Evolutionary conservation across 2,888 invertebrate genomes (phyloP).

Genomic region (Pollenia amentaria): DNA sequence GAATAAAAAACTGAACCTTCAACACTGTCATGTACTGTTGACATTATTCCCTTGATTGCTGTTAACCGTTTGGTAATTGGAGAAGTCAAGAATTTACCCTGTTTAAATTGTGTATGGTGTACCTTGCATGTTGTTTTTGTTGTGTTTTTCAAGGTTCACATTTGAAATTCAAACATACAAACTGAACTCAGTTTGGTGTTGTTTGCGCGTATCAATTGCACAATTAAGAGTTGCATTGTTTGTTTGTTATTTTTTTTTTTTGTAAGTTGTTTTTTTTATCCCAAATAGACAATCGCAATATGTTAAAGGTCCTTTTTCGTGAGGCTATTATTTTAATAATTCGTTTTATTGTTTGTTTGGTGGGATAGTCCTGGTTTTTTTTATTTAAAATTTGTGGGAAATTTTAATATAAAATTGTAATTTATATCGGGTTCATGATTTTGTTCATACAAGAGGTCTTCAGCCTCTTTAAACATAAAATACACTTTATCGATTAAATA

Average conservation of each 20-base stretch:
- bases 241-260: slow-evolving; percentile 74
- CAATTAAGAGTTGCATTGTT: slow-evolving; percentile 82
- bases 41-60: slow-evolving; percentile 69
- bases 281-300: slow-evolving; percentile 78
- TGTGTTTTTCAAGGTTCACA: slow-evolving; percentile 39
- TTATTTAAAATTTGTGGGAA: slow-evolving; percentile 18
- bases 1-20: slow-evolving; percentile 9
- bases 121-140: too few relatives aligned
- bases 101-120: background rate
- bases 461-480: too few relatives aligned
- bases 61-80: slow-evolving; percentile 75
- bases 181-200: background rate
- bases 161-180: background rate
- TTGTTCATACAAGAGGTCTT: too few relatives aligned
- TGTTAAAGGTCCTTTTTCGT: slow-evolving; percentile 75
- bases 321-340: slow-evolving; percentile 76
- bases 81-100: slow-evolving; percentile 68
- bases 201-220: slow-evolving; percentile 77
- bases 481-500: too few relatives aligned
- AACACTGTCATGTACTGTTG: slow-evolving; percentile 57
- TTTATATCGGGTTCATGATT: too few relatives aligned
- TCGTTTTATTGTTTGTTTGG: slow-evolving; percentile 74
- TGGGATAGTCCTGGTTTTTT: slow-evolving; percentile 23
- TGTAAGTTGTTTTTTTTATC: slow-evolving; percentile 5
- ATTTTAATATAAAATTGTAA: background rate